Evolutionary conservation across 2,888 invertebrate species (phyloP), one percentile per base, ranked within the genome.

Genomic region (Drosophila planitibia): DNA sequence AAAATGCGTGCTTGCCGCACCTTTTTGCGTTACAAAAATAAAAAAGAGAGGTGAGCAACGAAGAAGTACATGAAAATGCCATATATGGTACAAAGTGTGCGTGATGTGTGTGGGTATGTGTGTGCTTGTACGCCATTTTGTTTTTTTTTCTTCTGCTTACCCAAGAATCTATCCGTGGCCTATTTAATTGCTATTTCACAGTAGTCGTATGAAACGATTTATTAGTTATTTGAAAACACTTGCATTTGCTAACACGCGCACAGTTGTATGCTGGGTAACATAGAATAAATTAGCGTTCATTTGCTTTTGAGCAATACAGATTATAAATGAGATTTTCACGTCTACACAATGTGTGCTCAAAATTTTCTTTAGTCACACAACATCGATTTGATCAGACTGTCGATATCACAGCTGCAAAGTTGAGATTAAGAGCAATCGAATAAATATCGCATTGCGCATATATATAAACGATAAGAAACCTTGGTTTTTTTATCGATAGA

Each of bases 141-240:
- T 49, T 76, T 81, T 79, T 66, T 25, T 54, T 62, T 28, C 70
- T 79, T 78, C 49, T 37, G 65, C 81, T 78, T 76, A 81, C 81
- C 70, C 70, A 73, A 79, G 66, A 69, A 58, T 72, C 25, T 68
- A 35, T 32, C 51, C 39, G 66, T 76, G 76, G 79, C 79, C 79
- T 70, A 73, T 30, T 60, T 61, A 68, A 39, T 54, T 67, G n/a
- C 30, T 66, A 57, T 60, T 51, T 32, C 33, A 59, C 39, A 54
- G 32, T 12, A 28, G 41, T 10, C 25, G 39, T 44, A 28, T 25
- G 5, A 41, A 51, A 28, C 55, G 10, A 25, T 47, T 47, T 47
- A 25, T 66, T 49, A 51, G 54, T 64, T 30, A 54, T 22, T 39
- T 22, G 35, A 35, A 63, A 49, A 64, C 49, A 65, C 55, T 65